Base-by-base conservation (phyloP, 1,140 invertebrate genomes). In the Drosophila varians region DNA sequence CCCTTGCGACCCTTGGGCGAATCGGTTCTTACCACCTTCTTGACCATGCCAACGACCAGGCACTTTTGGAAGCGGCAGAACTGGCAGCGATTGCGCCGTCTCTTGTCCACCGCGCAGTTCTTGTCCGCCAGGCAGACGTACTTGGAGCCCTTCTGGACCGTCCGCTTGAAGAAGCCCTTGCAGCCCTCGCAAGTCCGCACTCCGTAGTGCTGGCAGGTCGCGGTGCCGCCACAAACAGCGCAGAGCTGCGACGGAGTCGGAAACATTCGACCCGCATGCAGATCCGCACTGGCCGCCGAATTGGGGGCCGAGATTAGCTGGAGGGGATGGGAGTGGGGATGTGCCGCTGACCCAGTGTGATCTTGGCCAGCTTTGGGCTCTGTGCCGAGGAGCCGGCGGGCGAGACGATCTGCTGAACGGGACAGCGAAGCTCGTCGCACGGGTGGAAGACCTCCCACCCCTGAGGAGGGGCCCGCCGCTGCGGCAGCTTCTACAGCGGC, bases 11-110 rank as follows among this genome's bases (percentile, higher is more conserved):
- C 98, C 93, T 99, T 99, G n/a, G 99, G 91, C 18, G 96, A 98
- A 91, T 99, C 98, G 11, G 98, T 99, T 91, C 98, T 93, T 1
- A 99, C 98, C 7, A 96, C 95, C 93, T 98, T 99, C 93, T 99
- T 98, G 1, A 99, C 99, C 99, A 99, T 99, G 43, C 99, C 99
- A 14, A 99, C 98, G 23, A 95, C 94, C 28, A 99, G 92, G 92
- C 99, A 99, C 93, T 99, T 99, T 92, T 99, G 98, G 91, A 99
- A 99, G 76, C 99, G 94, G 92, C 99, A 99, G 92, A 98, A 99
- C 92, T 99, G 99, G 89, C 99, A 99, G 60, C 98, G 94, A 92
- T 99, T 99, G 77, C 99, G 92, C 74, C 98, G 94, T 78, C 98
- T 92, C 91, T 99, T 99, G 91, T 99, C 99, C n/a, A 99, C 98